Conservation (phyloP, 1,140 invertebrate species). For the Drosophila navojoa region DNA sequence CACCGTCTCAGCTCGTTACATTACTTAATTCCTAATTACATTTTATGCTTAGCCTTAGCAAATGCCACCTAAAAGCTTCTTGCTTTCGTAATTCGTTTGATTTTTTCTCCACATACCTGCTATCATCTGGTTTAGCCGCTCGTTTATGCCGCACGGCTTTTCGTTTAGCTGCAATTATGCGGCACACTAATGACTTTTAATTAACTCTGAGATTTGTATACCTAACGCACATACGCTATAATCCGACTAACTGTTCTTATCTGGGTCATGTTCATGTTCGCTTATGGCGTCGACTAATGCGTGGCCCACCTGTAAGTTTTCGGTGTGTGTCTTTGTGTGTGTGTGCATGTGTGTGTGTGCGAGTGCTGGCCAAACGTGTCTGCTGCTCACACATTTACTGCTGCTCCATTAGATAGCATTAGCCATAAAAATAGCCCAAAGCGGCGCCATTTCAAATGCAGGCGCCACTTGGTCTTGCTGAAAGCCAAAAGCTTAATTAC, state of each 20-base stretch:
- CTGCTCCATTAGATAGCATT: conserved; percentile 66
- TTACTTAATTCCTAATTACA: background rate
- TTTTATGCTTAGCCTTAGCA: background rate
- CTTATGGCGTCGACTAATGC: conserved; percentile 23
- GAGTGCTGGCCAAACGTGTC: conserved; percentile 16
- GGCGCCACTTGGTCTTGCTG: conserved; percentile 32
- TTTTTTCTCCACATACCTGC: background rate
- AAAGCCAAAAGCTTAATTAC: conserved; percentile 70
- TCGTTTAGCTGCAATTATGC: conserved; percentile 68
- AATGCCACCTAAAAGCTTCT: background rate
- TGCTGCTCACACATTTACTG: conserved; percentile 32
- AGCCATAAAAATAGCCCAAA: conserved; percentile 71
- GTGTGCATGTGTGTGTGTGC: conserved; percentile 11
- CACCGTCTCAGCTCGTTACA: background rate
- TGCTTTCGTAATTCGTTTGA: background rate
- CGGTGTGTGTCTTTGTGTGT: conserved; percentile 13
- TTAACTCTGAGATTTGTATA: conserved; percentile 76
- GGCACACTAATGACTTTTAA: conserved; percentile 77
- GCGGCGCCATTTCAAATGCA: conserved; percentile 62
- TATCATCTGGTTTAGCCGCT: background rate
- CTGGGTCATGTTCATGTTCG: conserved; percentile 43
- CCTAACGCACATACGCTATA: conserved; percentile 29
- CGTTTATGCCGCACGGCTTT: conserved; percentile 20
- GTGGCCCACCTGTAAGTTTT: conserved; percentile 19
- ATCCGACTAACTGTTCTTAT: conserved; percentile 51